Evolutionary conservation across 1,140 invertebrate genomes (phyloP), one percentile per base, ranked within the genome.

Genomic region (Trachymyrmex cornetzi): DNA sequence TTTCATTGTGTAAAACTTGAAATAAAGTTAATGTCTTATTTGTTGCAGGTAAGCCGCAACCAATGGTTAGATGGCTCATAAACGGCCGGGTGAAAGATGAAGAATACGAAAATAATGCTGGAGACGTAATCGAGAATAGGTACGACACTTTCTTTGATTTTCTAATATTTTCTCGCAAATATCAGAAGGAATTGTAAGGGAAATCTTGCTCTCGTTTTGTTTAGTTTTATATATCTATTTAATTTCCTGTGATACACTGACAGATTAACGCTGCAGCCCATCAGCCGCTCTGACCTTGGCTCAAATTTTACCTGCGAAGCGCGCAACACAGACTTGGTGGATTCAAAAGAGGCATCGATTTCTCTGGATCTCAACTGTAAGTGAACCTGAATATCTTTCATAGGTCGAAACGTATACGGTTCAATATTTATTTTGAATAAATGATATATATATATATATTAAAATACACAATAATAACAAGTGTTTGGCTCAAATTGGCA

Each of bases 301-400:
- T 97, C 97, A 2, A 97, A 98, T 88, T 98, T 98, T 94, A 98
- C 97, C 57, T 99, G 98, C 93, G 97, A 98, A 93, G 98, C 98
- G 14, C 96, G 97, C 88, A 99, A 99, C 94, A 98, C 98, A 9
- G 96, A 97, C 89, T 96, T 98, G 34, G 97, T 97, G 44, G 97
- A 97, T 90, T 97, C 98, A 12, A 97, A 97, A 92, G 97, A 97
- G 93, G 96, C 97, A 3, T 97, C 97, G 22, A 96, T 98, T 75
- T 96, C 97, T 30, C 95, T 99, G 61, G 98, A 98, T 93, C 96
- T 98, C 93, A 97, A 97, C 93, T 95, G 98, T 98, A 96, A 98
- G 98, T 97, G 92, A 91, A 85, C 61, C 44, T 4, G n/a, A 53
- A 38, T 63, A 14, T n/a, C 16, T 67, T 4, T 6, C 19, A 19